Conservation (phyloP, 2,113 vertebrate species). For the Toxotes chatareus region DNA sequence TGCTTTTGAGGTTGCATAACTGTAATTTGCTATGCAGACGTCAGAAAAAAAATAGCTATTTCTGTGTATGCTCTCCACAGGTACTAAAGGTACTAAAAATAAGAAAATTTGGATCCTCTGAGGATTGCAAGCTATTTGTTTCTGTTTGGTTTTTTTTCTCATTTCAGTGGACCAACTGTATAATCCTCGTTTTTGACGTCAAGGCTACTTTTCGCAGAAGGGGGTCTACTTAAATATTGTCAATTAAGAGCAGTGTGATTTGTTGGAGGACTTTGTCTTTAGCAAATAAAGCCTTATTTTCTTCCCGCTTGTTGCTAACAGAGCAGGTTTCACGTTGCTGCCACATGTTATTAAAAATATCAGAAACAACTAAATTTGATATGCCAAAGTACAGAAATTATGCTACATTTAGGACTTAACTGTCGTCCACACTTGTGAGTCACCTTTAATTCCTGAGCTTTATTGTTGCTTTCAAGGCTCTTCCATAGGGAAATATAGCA, state of each 20-base stretch:
- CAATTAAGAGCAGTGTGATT: not conserved
- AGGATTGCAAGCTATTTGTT: slow-evolving; percentile 49
- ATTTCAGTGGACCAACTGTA: slow-evolving; percentile 29
- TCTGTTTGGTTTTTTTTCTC: slow-evolving; percentile 9
- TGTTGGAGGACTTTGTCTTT: not conserved
- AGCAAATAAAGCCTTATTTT: not conserved
- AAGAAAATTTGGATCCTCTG: slow-evolving; percentile 7
- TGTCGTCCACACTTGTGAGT: slow-evolving; percentile 10
- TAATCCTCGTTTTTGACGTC: not conserved
- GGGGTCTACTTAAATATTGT: slow-evolving; percentile 9
- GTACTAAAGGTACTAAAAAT: slow-evolving; percentile 58
- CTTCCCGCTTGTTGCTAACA: not conserved
- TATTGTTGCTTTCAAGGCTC: not conserved
- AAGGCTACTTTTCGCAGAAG: slow-evolving; percentile 5
- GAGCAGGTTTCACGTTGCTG: not conserved
- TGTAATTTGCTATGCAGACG: slow-evolving; percentile 24
- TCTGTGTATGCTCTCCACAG: slow-evolving; percentile 44
- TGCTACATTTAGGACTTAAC: slow-evolving; percentile 8
- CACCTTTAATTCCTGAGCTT: slow-evolving; percentile 21
- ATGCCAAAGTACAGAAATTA: not conserved
- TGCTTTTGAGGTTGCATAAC: slow-evolving; percentile 34
- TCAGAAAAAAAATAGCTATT: slow-evolving; percentile 35
- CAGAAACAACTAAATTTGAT: not conserved
- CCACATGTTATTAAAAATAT: not conserved
- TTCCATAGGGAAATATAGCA: not conserved